Evolutionary conservation across 2,113 vertebrate genomes (phyloP).

Genomic region (Tenebrosternarchus preto): DNA sequence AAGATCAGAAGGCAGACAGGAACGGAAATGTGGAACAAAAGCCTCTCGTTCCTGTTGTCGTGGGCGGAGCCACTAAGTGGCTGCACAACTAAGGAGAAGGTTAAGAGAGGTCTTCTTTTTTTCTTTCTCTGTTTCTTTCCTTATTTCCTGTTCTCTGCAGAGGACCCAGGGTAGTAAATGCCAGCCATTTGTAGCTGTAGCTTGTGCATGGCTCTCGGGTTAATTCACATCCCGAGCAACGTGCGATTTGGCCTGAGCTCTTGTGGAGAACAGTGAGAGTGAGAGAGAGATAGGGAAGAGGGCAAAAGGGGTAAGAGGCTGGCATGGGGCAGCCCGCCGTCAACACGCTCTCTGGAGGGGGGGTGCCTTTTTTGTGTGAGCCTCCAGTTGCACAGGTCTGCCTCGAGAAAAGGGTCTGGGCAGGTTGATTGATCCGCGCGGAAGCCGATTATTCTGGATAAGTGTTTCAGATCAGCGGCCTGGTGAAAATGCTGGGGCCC

Average conservation of each 20-base stretch:
- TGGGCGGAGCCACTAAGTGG: background rate
- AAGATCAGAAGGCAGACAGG: slow-evolving; percentile 28
- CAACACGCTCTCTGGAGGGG: slow-evolving; percentile 15
- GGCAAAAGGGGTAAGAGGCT: background rate
- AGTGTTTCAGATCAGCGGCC: slow-evolving; percentile 50
- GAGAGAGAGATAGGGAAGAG: slow-evolving; percentile 1
- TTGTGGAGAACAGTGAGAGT: slow-evolving; percentile 13
- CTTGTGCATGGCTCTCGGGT: slow-evolving; percentile 16
- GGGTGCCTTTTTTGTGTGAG: slow-evolving; percentile 20
- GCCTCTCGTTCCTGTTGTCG: slow-evolving; percentile 20
- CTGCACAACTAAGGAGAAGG: slow-evolving; percentile 8
- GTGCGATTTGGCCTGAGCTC: background rate
- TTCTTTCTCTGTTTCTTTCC: background rate
- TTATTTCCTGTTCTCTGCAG: slow-evolving; percentile 34
- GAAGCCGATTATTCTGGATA: slow-evolving; percentile 56
- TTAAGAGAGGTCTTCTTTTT: slow-evolving; percentile 1
- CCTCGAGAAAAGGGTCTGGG: slow-evolving; percentile 4
- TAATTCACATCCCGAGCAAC: slow-evolving; percentile 29
- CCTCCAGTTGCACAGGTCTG: background rate
- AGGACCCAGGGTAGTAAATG: slow-evolving; percentile 37
- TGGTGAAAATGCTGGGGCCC: slow-evolving; percentile 22
- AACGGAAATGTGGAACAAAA: slow-evolving; percentile 32
- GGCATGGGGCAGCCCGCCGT: slow-evolving; percentile 20
- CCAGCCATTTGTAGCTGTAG: slow-evolving; percentile 40
- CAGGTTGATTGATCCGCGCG: slow-evolving; percentile 49